These are phyloP conservation scores for Boulengeromyrus knoepffleri DNA, from an alignment of 2,113 vertebrate species.

Conservation along the genomic window DNA sequence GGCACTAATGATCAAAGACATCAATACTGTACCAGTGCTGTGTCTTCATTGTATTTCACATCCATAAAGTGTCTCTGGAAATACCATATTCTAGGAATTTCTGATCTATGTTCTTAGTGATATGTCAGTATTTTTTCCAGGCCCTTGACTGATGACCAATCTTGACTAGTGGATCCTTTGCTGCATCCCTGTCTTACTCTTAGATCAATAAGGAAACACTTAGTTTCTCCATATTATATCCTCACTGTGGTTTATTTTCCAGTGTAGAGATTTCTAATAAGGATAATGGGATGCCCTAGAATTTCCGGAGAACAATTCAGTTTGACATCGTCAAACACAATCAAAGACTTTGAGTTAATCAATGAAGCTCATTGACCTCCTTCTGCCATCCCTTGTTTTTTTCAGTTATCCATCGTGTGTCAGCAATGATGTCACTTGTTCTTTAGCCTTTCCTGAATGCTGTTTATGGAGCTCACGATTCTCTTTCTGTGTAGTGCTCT, in stretches of 20 bases:
- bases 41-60: background rate
- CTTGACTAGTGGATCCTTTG: background rate
- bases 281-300: background rate
- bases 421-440: background rate
- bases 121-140: background rate
- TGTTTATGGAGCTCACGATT: background rate
- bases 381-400: background rate
- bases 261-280: background rate
- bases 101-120: background rate
- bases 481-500: background rate
- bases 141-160: background rate
- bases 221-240: background rate
- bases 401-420: background rate
- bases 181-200: background rate
- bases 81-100: background rate
- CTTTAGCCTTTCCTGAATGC: background rate
- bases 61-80: background rate
- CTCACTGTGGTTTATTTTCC: background rate
- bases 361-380: background rate
- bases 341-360: background rate
- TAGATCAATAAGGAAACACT: background rate
- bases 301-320: background rate
- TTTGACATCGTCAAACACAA: background rate
- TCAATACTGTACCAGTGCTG: background rate
- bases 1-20: background rate